Base-by-base conservation (phyloP, 1,140 invertebrate genomes). In the Maconellicoccus hirsutus region DNA sequence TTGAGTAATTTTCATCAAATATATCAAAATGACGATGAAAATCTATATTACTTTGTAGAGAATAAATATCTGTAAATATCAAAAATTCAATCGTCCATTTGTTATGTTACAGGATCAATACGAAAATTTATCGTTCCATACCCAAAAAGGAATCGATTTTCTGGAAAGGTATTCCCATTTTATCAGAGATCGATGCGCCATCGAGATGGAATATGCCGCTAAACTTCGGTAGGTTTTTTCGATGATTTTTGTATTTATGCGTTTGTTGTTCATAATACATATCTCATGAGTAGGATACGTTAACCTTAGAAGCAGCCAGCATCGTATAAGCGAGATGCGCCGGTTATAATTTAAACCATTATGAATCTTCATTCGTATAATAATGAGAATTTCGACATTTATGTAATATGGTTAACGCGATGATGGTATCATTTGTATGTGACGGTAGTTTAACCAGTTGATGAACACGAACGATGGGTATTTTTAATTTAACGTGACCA, bases 131-230 rank as follows among this genome's bases (percentile, higher is more conserved):
- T 89, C 93, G 76, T 82, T 86, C 75, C 95, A 98, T 82, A 98
- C 96, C 76, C 89, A 95, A 79, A 96, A 94, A 83, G 96, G 96
- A 77, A 96, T 98, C 77, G 96, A 98, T 76, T 97, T 98, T 82
- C 85, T 98, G 79, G 96, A 98, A 79, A 89, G 87, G 82, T 97
- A 92, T 85, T 91, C 91, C 73, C 90, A 93, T 79, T 98, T 98
- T 78, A 87, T 98, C 70, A 89, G 93, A 75, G 96, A 98, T 78
- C 82, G 96, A 77, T 93, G 93, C 79, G 83, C 86, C 71, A 96
- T 98, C 82, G 96, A 98, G 84, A 86, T 89, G 77, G 96, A 98
- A 84, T 98, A 98, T 84, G 96, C 96, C 74, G 84, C 84, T 71
- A 97, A 96, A 84, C 85, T 98, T 74, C 94, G 93, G 95, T 97